A percentile compares a stretch with the other conserved stretches of the same genome.
phyloP scores from a whole-genome alignment of 2,113 vertebrate genomes.

The Macquaria ambigua region DNA sequence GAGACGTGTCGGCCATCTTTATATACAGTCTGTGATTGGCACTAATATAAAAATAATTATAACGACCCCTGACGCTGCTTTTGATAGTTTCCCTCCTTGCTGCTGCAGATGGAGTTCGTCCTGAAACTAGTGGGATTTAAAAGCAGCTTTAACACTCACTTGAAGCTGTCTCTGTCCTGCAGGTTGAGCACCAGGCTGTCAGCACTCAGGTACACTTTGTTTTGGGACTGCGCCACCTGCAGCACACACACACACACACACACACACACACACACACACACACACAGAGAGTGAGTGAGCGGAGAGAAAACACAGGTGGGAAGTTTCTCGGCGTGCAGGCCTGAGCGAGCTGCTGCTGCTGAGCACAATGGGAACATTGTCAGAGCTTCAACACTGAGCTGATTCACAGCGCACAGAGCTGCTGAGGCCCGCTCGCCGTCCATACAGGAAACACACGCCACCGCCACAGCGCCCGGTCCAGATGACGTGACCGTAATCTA shows the following conservation, averaged over 20 bases:
- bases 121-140: too few species aligned
- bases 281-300: background rate
- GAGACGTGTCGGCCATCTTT: too few species aligned
- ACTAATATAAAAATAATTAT: too few species aligned
- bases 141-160: slow-evolving; percentile 54
- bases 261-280: slow-evolving; percentile 14
- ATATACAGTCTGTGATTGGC: too few species aligned
- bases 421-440: background rate
- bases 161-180: slow-evolving; percentile 65
- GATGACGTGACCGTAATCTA: background rate
- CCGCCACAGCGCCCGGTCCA: background rate
- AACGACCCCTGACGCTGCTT: too few species aligned
- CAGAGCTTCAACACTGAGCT: slow-evolving; percentile 34
- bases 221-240: slow-evolving; percentile 73
- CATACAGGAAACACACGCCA: slow-evolving; percentile 6
- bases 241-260: slow-evolving; percentile 27
- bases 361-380: slow-evolving; percentile 56
- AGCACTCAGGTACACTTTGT: slow-evolving; percentile 72
- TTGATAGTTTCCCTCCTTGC: too few species aligned
- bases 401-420: slow-evolving; percentile 34
- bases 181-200: slow-evolving; percentile 77
- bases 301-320: slow-evolving; percentile 28
- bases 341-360: fast-evolving
- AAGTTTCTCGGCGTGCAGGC: background rate
- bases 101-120: too few species aligned